Base-by-base conservation (phyloP, 2,113 vertebrate genomes). In the Aythya baeri region DNA sequence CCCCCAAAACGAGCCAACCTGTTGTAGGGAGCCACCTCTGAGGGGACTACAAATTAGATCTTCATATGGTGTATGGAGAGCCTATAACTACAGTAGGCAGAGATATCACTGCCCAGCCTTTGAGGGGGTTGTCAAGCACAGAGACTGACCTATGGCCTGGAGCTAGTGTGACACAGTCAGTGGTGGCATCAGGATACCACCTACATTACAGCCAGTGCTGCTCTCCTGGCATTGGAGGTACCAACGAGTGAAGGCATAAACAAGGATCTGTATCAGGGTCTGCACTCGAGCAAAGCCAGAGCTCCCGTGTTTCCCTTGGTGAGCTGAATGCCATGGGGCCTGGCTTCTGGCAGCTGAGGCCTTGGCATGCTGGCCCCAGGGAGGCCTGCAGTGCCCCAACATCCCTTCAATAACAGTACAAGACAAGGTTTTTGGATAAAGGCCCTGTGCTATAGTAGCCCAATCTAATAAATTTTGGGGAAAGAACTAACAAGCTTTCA, bases 261-360 rank as follows among this genome's bases (percentile, higher is more conserved):
- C 3, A 2, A 49, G 41, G 9, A 25, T 46, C 41, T 63, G 1
- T 1, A n/a, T 65, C 36, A 65, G 62, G 11, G 11, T 5, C n/a
- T 49, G 15, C 22, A 29, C n/a, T 41, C 4, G 0, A 29, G 6
- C 15, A 31, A 59, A 31, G 16, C 13, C 43, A 34, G 25, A 58
- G 52, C 18, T 66, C 25, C 44, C 43, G 17, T 1, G 1, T 36
- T 32, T 32, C 44, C 31, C 26, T 50, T 17, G 21, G 34, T 32
- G 21, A 74, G 43, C 41, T 31, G 29, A 66, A 43, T 29, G 18
- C 68, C 61, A 74, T 25, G 31, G 43, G 15, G 25, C 29, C 46
- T 21, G 32, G n/a, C 13, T 13, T 18, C 59, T 1, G 5, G 23
- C 8, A 6, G 18, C 25, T 9, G 3, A 34, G 34, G 12, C 3